Percentiles rank a stretch among this genome's conserved stretches.
Evolutionary conservation across 2,113 vertebrate genomes (phyloP).

Genomic region (Anarhynchus alexandrinus): DNA sequence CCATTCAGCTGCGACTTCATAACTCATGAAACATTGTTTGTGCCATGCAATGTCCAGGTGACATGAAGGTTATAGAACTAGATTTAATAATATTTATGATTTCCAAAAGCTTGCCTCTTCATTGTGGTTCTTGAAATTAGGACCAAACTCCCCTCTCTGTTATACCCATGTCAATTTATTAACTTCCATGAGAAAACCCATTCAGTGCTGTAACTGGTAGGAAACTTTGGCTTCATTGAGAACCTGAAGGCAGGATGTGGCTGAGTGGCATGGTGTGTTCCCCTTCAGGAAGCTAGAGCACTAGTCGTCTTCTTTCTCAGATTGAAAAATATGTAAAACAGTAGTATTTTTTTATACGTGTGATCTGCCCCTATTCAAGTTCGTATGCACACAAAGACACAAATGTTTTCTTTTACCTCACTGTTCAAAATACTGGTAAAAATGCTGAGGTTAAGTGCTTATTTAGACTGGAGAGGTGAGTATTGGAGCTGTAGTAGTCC

Average conservation of each 20-base stretch:
- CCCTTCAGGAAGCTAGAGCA: not conserved
- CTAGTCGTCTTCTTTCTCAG: not conserved
- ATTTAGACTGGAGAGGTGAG: not conserved
- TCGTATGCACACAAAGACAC: not conserved
- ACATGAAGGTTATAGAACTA: not conserved
- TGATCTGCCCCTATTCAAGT: not conserved
- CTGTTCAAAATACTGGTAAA: not conserved
- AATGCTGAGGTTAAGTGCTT: not conserved
- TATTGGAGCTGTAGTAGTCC: not conserved
- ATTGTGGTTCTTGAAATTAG: not conserved
- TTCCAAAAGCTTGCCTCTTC: not conserved
- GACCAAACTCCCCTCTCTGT: not conserved
- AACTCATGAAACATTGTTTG: not conserved
- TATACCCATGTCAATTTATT: not conserved
- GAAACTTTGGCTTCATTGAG: not conserved
- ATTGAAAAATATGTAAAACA: not conserved
- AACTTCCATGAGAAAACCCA: not conserved
- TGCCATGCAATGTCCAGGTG: not conserved
- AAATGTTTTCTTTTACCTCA: not conserved
- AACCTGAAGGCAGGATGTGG: not conserved
- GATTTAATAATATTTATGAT: not conserved
- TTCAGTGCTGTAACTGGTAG: not conserved
- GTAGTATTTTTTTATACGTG: not conserved
- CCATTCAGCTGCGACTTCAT: not conserved
- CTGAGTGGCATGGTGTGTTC: accelerated